These are phyloP conservation scores for Pangasius djambal DNA, from an alignment of 2,797 vertebrate species.

Conservation along the genomic window DNA sequence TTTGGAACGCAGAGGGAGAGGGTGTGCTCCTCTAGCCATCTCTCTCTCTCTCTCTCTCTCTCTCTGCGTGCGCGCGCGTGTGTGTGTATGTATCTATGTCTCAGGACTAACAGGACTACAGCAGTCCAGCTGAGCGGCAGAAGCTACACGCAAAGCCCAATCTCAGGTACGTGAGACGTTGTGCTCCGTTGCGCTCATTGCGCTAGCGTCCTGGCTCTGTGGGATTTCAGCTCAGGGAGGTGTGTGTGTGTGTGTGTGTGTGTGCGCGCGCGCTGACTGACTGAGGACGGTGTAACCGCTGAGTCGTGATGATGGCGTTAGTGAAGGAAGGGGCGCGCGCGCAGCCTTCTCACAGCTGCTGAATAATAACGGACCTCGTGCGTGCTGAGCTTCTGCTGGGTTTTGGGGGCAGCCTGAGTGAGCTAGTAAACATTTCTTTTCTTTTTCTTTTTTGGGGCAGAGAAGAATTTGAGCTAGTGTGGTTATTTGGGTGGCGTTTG, in stretches of 20 bases:
- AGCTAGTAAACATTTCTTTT: neutral
- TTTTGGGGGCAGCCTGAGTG: neutral
- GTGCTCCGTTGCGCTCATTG: neutral
- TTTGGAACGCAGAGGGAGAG: conserved; percentile 9
- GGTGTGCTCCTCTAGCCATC: conserved; percentile 5
- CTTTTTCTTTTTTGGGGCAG: neutral
- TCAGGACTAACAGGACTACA: conserved; percentile 11
- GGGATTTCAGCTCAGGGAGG: neutral
- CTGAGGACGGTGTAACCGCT: neutral
- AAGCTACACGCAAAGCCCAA: conserved; percentile 40
- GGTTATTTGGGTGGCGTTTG: neutral
- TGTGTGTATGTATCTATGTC: neutral
- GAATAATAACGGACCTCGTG: conserved; percentile 20
- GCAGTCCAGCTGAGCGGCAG: conserved; percentile 29
- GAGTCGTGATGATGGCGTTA: conserved; percentile 22
- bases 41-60: conserved; percentile 46
- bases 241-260: no score
- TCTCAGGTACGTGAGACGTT: conserved; percentile 1
- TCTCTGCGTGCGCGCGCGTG: neutral
- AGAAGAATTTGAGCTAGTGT: no score
- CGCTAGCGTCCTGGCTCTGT: neutral
- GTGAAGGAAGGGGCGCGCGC: neutral
- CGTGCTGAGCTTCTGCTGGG: neutral
- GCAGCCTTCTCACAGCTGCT: neutral
- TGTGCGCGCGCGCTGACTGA: no score